Base-by-base conservation (phyloP, 2,797 vertebrate species). In the Ptychadena robeensis region DNA sequence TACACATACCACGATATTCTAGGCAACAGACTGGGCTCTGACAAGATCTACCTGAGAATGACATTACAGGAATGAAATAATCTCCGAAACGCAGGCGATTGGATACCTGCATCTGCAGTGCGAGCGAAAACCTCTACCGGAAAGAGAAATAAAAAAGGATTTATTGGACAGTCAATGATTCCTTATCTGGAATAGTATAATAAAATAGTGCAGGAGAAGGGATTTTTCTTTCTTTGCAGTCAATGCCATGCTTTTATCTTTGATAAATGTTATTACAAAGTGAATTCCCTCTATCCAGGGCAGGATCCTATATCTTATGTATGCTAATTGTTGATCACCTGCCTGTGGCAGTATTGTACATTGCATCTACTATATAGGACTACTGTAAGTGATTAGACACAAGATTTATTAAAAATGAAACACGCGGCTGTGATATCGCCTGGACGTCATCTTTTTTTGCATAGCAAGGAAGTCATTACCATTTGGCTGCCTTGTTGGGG, bases 91-190 rank as follows among this genome's bases (percentile, higher is more conserved):
- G 22, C 22, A 31, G 64, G n/a, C 64, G 32, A 67, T 67, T 32
- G 64, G 64, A 67, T 34, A 15, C 30, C 32, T 67, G 64, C 64
- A 30, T 67, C 32, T 32, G 32, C 32, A 67, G 64, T 31, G 32
- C n/a, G 30, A 31, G 30, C 30, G 30, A 34, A 66, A 66, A 32
- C 30, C 30, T 31, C 32, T n/a, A 67, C 64, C 15, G 30, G 30
- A 67, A 34, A 67, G 18, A 67, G 32, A 34, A 22, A 67, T 30
- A 67, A 31, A 67, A n/a, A 34, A 31, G 28, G 30, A 67, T 67
- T 67, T 67, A 67, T 67, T 67, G 32, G 64, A 67, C 64, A 67
- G 64, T 28, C 30, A 18, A 34, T 28, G 25, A n/a, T 31, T 15
- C 64, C 32, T 30, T 67, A 53, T 53, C 44, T 53, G 44, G 22